Evolutionary conservation across 2,888 invertebrate species (phyloP).

Genomic region (Lochmaea capreae): DNA sequence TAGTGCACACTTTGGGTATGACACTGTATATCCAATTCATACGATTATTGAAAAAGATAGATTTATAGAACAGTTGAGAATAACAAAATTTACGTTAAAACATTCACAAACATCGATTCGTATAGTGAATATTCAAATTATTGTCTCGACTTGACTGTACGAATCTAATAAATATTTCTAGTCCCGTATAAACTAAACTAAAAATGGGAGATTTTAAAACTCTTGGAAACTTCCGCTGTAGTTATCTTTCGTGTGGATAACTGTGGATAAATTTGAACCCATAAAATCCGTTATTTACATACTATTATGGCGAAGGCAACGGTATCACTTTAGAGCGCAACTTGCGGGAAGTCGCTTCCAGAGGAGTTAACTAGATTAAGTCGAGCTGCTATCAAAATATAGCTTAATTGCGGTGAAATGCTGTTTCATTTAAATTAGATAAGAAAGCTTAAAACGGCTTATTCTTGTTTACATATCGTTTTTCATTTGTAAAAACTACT

Average conservation of each 20-base stretch:
- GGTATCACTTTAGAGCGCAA: constrained; percentile 33
- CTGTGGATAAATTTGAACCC: constrained; percentile 32
- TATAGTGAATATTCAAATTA: too few species aligned
- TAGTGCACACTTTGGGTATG: too few species aligned
- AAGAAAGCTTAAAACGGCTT: constrained; percentile 36
- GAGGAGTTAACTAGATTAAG: constrained; percentile 41
- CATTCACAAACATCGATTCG: too few species aligned
- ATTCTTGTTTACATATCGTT: constrained; percentile 21
- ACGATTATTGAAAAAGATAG: too few species aligned
- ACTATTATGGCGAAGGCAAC: constrained; percentile 38
- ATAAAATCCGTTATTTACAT: constrained; percentile 43
- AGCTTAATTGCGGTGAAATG: constrained; percentile 37
- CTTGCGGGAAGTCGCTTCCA: constrained; percentile 30
- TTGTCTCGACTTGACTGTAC: too few species aligned
- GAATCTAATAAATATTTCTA: too few species aligned
- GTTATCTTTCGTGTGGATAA: constrained; percentile 30
- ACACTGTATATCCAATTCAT: too few species aligned
- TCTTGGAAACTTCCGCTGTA: constrained; percentile 11
- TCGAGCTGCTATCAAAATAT: constrained; percentile 38
- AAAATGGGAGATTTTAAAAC: background rate
- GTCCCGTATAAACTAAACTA: too few species aligned
- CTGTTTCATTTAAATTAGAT: constrained; percentile 39
- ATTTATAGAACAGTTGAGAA: too few species aligned
- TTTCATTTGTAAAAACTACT: constrained; percentile 5
- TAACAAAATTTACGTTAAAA: too few species aligned